Evolutionary conservation across 64 coral and sea anemone genomes (phyloP).

Genomic region (Montipora cactus): DNA sequence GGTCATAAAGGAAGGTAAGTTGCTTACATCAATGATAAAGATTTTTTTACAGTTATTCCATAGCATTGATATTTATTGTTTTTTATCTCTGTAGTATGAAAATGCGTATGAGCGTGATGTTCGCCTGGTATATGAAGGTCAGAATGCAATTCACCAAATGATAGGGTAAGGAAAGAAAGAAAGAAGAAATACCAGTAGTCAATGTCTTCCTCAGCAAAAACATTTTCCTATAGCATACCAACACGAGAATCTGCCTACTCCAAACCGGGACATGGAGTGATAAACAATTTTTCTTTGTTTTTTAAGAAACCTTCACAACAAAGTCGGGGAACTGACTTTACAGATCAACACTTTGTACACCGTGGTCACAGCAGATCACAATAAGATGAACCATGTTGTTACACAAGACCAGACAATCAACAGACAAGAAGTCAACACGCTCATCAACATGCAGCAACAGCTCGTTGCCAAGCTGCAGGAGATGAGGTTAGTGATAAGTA

Average conservation of each 20-base stretch:
- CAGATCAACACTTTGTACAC: slow-evolving; percentile 88
- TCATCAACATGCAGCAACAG: slow-evolving; percentile 93
- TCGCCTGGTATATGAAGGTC: slow-evolving; percentile 95
- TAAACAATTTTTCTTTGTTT: neutral
- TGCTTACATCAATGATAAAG: neutral
- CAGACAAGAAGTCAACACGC: slow-evolving; percentile 91
- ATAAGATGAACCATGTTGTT: slow-evolving; percentile 65
- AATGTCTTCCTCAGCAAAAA: too few relatives aligned
- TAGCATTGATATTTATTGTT: neutral
- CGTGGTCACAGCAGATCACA: slow-evolving; percentile 78
- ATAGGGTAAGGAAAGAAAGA: slow-evolving; percentile 64
- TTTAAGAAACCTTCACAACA: slow-evolving; percentile 88
- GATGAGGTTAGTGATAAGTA: slow-evolving; percentile 69
- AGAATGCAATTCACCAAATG: slow-evolving; percentile 98
- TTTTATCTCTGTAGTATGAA: slow-evolving; percentile 87
- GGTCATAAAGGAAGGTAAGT: neutral
- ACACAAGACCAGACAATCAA: slow-evolving; percentile 79
- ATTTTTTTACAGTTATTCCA: neutral
- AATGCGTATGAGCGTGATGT: slow-evolving; percentile 92
- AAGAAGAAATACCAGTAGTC: too few relatives aligned
- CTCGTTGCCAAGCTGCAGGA: slow-evolving; percentile 83
- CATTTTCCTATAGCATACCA: too few relatives aligned
- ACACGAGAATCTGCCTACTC: too few relatives aligned
- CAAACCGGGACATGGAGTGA: too few relatives aligned
- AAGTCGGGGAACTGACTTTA: slow-evolving; percentile 88